Conservation (phyloP, 2,797 vertebrate species). For the Pterois miles region DNA sequence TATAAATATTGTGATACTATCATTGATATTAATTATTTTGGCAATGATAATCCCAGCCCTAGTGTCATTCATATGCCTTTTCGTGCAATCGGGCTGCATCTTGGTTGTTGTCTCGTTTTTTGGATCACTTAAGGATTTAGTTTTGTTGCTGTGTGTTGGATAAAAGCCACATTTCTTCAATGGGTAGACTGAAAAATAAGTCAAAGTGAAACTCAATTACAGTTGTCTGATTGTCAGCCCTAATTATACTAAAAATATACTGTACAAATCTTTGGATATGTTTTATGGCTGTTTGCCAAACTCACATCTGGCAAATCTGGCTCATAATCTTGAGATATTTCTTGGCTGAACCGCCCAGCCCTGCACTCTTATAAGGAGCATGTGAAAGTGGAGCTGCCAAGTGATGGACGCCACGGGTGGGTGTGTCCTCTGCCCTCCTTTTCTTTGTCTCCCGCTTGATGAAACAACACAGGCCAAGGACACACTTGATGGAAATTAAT, state of each 20-base stretch:
- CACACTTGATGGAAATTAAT: conserved; percentile 49
- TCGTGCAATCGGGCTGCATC: too few species aligned
- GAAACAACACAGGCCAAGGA: conserved; percentile 51
- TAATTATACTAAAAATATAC: background rate
- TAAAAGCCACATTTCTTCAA: too few species aligned
- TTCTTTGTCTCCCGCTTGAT: conserved; percentile 26
- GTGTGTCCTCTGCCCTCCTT: conserved; percentile 25
- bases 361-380: background rate
- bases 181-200: too few species aligned
- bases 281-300: background rate
- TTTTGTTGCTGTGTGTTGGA: too few species aligned
- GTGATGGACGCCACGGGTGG: background rate
- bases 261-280: background rate
- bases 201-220: too few species aligned
- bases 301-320: background rate
- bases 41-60: too few species aligned
- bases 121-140: too few species aligned
- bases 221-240: too few species aligned
- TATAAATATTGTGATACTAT: too few species aligned
- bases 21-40: too few species aligned
- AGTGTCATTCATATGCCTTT: too few species aligned
- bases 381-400: background rate
- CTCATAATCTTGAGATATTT: background rate
- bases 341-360: background rate
- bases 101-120: too few species aligned